Evolutionary conservation across 2,113 vertebrate genomes (phyloP), one percentile per base, ranked within the genome.

Genomic region (Scopus umbretta): DNA sequence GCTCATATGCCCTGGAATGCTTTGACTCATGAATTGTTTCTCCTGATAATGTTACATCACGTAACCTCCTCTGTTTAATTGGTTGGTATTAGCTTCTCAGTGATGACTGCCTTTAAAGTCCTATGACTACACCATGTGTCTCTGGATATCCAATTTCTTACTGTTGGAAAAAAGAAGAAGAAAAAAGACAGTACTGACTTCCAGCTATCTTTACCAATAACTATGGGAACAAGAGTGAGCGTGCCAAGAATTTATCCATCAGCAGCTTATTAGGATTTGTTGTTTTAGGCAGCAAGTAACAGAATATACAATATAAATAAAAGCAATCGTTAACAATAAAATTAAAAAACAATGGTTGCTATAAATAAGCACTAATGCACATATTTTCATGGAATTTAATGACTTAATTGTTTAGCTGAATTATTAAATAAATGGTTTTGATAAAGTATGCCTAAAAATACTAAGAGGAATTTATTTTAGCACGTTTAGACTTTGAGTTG

Each of bases 1-100:
- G 98, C 98, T 99, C 99, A 98, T 99, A 98, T 99, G 97, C 98
- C 98, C 98, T 94, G 99, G 99, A 99, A 99, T 99, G 99, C 98
- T 99, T 99, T 98, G 99, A 99, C 98, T 99, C 99, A 99, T 99
- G 99, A 99, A 99, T 99, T 99, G 99, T 99, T 99, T 99, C 99
- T 98, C 75, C 98, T 98, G 99, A 99, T 99, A 99, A 98, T 98
- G 98, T 99, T 99, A 99, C 99, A 99, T 98, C 98, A 98, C 98
- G 98, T 98, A 99, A 98, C 98, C 98, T 98, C 98, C 98, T 99
- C 98, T 97, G 97, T 98, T 98, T 99, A 98, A 98, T 99, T 98
- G 98, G 98, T 97, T 97, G 97, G 98, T 97, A 98, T 99, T 98
- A 98, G 97, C 98, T 94, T 94, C 96, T 93, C 93, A 70, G 94